Evolutionary conservation across 1,140 invertebrate genomes (phyloP).

Genomic region (Spodoptera frugiperda): DNA sequence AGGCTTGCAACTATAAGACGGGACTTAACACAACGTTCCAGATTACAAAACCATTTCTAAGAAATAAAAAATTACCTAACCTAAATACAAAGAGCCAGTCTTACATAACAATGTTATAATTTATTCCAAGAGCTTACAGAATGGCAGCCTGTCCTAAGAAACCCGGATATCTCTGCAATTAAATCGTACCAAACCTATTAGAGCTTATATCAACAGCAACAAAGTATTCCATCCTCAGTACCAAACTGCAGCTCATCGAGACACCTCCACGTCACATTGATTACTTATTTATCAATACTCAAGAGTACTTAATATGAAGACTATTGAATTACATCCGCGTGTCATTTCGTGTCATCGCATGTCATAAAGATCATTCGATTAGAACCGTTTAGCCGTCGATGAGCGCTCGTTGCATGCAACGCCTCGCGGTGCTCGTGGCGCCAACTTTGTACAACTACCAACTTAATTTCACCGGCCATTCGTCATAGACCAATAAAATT

Average conservation of each 20-base stretch:
- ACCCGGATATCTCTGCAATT: no score
- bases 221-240: not conserved
- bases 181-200: no score
- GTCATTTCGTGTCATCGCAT: conserved; percentile 32
- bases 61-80: no score
- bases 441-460: conserved; percentile 38
- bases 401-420: conserved; percentile 39
- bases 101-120: no score
- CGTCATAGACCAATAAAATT: not conserved
- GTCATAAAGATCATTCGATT: conserved; percentile 38
- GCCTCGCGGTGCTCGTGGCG: conserved; percentile 34
- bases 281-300: conserved; percentile 31
- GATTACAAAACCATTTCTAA: no score
- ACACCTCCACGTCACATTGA: conserved; percentile 36
- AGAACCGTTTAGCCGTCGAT: conserved; percentile 40
- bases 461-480: conserved; percentile 1
- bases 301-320: conserved; percentile 35
- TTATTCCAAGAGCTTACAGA: no score
- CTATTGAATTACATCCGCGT: conserved; percentile 34
- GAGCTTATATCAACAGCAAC: not conserved
- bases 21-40: no score
- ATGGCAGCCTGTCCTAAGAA: no score
- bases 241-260: not conserved
- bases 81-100: no score
- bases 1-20: no score